Conservation (phyloP, 2,113 vertebrate species). For the Eleginops maclovinus region DNA sequence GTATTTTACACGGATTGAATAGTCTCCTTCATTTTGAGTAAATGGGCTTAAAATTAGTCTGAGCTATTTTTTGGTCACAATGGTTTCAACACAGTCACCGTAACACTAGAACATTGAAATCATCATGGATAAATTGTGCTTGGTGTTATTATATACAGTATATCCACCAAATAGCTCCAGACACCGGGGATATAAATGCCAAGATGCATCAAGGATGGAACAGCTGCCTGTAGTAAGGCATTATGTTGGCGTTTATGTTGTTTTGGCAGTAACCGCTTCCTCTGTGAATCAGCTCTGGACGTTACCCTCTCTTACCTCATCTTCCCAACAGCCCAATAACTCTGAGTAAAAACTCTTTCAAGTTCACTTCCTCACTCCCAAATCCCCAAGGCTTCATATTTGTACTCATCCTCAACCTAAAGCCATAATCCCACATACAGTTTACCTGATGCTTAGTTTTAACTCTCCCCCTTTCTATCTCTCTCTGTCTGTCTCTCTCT, state of each 20-base stretch:
- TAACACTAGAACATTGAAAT: slow-evolving; percentile 23
- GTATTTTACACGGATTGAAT: slow-evolving; percentile 7
- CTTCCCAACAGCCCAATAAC: slow-evolving; percentile 17
- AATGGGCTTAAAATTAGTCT: slow-evolving; percentile 4
- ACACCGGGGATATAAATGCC: slow-evolving; percentile 26
- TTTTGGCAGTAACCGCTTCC: slow-evolving; percentile 48
- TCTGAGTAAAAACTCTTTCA: slow-evolving; percentile 1
- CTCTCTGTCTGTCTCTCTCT: slow-evolving; percentile 37
- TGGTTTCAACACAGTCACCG: slow-evolving; percentile 13
- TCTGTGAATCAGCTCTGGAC: slow-evolving; percentile 36
- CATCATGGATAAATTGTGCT: slow-evolving; percentile 25
- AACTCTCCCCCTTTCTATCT: slow-evolving; percentile 26
- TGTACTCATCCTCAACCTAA: slow-evolving; percentile 29
- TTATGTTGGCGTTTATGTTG: slow-evolving; percentile 44
- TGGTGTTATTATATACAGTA: slow-evolving; percentile 4
- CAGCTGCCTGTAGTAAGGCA: slow-evolving; percentile 39
- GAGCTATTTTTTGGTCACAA: slow-evolving; percentile 8
- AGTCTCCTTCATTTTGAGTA: not conserved
- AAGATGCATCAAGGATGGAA: slow-evolving; percentile 24
- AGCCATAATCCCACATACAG: slow-evolving; percentile 22
- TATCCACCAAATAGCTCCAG: slow-evolving; percentile 34
- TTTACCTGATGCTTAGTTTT: slow-evolving; percentile 54
- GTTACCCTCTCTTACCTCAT: slow-evolving; percentile 31
- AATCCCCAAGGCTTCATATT: slow-evolving; percentile 14
- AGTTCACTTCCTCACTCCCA: slow-evolving; percentile 9